Conservation (phyloP, 2,797 vertebrate genomes). For the Aeoliscus strigatus region DNA sequence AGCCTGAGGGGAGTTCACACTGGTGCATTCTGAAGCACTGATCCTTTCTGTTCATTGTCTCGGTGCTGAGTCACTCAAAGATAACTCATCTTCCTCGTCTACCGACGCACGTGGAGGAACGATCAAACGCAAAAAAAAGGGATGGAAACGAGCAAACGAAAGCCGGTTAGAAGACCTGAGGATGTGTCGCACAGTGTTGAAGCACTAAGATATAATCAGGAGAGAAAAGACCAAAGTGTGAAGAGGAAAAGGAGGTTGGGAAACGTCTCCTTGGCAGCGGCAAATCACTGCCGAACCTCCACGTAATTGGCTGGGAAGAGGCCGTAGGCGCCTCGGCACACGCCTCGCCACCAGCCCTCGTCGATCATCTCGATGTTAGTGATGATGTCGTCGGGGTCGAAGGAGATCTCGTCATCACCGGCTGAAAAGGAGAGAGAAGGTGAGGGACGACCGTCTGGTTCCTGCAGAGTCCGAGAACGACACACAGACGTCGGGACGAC, state of each 20-base stretch:
- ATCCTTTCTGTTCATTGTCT: not conserved
- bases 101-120: conserved; percentile 7
- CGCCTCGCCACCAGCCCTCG: conserved; percentile 95
- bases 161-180: conserved; percentile 39
- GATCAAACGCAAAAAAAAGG: not conserved
- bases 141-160: conserved; percentile 1
- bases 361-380: conserved; percentile 99
- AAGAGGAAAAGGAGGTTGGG: conserved; percentile 7
- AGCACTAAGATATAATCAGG: conserved; percentile 34
- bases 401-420: conserved; percentile 94
- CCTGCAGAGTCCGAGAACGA: no score
- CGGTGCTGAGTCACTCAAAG: not conserved
- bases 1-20: no score
- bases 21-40: conserved; percentile 1
- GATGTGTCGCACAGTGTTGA: conserved; percentile 34
- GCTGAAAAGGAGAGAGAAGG: conserved; percentile 63
- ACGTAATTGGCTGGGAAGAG: conserved; percentile 97
- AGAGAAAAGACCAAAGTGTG: conserved; percentile 16
- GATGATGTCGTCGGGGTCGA: conserved; percentile 95
- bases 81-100: not conserved
- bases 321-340: conserved; percentile 87
- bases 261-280: conserved; percentile 23
- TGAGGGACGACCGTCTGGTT: no score
- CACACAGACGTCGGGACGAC: no score
- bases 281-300: conserved; percentile 83